These are phyloP conservation scores for Tringa solitaria DNA, from an alignment of 2,113 vertebrate species.

Conservation along the genomic window DNA sequence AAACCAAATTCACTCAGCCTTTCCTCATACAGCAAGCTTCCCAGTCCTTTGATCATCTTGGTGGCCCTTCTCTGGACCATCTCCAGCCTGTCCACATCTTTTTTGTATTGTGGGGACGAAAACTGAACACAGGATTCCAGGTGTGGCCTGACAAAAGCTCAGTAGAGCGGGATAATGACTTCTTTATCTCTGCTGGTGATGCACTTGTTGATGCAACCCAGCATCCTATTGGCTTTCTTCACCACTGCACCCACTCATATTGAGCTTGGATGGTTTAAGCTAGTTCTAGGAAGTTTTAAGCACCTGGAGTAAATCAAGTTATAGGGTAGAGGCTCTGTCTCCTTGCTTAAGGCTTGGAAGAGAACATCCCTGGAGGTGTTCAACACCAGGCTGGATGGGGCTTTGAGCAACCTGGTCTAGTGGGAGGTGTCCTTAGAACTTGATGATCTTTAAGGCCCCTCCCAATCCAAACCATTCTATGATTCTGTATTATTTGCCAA, in stretches of 20 bases:
- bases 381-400: no score
- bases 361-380: not conserved
- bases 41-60: not conserved
- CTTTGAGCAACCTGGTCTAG: no score
- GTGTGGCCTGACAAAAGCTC: not conserved
- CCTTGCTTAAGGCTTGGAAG: not conserved
- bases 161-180: not conserved
- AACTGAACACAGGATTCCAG: not conserved
- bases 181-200: not conserved
- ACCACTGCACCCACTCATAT: not conserved
- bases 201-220: not conserved
- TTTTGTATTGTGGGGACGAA: not conserved
- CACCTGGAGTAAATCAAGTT: not conserved
- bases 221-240: not conserved
- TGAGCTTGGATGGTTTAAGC: not conserved
- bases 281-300: not conserved
- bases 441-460: no score
- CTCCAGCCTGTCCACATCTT: not conserved
- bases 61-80: not conserved
- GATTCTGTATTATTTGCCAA: not conserved
- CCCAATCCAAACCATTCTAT: no score
- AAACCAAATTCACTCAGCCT: not conserved
- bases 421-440: no score
- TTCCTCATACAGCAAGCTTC: not conserved
- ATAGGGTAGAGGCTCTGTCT: not conserved